Evolutionary conservation across 2,888 invertebrate species (phyloP).

Genomic region (Trypoxylon attenuatum): DNA sequence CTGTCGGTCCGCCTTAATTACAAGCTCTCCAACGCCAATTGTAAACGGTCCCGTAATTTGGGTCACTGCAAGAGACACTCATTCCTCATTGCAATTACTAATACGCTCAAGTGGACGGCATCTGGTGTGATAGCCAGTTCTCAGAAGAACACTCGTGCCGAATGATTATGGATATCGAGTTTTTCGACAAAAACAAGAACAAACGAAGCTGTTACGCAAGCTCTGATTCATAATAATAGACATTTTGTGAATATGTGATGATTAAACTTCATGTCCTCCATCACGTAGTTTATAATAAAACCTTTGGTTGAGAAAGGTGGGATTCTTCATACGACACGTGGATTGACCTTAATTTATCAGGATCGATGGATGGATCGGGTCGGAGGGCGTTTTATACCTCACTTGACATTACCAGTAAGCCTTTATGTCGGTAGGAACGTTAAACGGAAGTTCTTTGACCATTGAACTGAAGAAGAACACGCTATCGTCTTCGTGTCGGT

Average conservation of each 20-base stretch:
- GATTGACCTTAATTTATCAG: slow-evolving; percentile 46
- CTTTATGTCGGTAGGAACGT: slow-evolving; percentile 8
- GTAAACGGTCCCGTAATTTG: slow-evolving; percentile 48
- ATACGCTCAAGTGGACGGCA: slow-evolving; percentile 28
- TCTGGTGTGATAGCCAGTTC: slow-evolving; percentile 9
- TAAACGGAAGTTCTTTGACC: slow-evolving; percentile 46
- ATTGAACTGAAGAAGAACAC: slow-evolving; percentile 32
- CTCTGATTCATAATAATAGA: too few relatives aligned
- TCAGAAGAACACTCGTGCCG: slow-evolving; percentile 22
- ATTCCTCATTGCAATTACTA: slow-evolving; percentile 45
- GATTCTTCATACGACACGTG: too few relatives aligned
- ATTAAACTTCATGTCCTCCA: too few relatives aligned
- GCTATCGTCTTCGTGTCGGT: slow-evolving; percentile 19
- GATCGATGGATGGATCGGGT: slow-evolving; percentile 45
- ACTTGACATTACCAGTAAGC: slow-evolving; percentile 30
- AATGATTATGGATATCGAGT: slow-evolving; percentile 30
- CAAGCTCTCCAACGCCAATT: slow-evolving; percentile 35
- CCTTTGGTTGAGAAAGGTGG: too few relatives aligned
- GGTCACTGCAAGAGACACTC: slow-evolving; percentile 20
- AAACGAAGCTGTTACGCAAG: too few relatives aligned
- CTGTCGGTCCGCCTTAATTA: slow-evolving; percentile 50
- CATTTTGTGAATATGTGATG: too few relatives aligned
- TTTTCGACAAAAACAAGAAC: slow-evolving; percentile 18
- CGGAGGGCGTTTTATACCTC: slow-evolving; percentile 42
- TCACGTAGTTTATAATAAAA: too few relatives aligned